phyloP scores from a whole-genome alignment of 2,797 vertebrate genomes.

The Parotocinclus haroldoi region DNA sequence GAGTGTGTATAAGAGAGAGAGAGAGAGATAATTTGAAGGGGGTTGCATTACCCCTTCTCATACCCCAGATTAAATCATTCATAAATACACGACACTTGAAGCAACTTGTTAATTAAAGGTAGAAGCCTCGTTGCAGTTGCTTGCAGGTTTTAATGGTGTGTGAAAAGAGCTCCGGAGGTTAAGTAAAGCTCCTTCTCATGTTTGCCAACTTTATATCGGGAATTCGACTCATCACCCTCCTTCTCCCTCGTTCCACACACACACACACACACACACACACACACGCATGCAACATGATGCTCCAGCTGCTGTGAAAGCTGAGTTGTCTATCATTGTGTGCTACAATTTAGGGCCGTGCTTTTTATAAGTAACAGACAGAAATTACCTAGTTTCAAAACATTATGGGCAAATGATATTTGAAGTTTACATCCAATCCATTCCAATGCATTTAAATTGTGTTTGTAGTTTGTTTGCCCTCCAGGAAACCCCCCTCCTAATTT shows the following conservation, averaged over 20 bases:
- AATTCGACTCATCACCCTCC: not conserved
- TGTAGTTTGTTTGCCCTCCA: too few relatives aligned
- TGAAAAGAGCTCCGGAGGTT: slow-evolving; percentile 7
- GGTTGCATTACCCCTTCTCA: not conserved
- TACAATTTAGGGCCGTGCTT: not conserved
- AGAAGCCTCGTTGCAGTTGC: not conserved
- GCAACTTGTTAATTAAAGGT: not conserved
- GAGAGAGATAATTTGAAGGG: not conserved
- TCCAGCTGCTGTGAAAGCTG: slow-evolving; percentile 12
- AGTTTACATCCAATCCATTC: too few relatives aligned
- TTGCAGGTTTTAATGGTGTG: slow-evolving; percentile 10
- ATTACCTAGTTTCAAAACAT: too few relatives aligned
- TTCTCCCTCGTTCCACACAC: not conserved
- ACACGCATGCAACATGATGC: not conserved
- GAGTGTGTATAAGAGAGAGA: too few relatives aligned
- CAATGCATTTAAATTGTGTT: too few relatives aligned
- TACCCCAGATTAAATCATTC: too few relatives aligned
- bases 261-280: slow-evolving; percentile 6
- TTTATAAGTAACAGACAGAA: not conserved
- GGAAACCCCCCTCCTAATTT: too few relatives aligned
- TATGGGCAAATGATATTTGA: too few relatives aligned
- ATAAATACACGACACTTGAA: not conserved
- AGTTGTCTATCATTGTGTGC: slow-evolving; percentile 1
- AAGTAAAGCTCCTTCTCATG: slow-evolving; percentile 13
- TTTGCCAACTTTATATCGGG: slow-evolving; percentile 9